Evolutionary conservation across 2,888 invertebrate species (phyloP).

Genomic region (Saturnia pavonia): DNA sequence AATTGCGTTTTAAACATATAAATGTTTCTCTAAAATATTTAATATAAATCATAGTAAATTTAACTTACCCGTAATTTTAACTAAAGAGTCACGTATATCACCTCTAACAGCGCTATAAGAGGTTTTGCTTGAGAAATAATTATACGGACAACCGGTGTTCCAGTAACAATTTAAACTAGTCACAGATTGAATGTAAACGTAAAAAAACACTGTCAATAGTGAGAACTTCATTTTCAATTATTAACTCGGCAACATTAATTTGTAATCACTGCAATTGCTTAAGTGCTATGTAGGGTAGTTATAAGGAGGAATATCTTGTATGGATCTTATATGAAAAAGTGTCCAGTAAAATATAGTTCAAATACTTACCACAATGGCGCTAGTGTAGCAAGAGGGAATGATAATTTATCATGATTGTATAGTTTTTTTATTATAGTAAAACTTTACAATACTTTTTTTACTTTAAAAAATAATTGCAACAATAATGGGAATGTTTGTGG

Average conservation of each 20-base stretch:
- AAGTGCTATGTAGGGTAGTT: no score
- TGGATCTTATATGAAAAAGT: no score
- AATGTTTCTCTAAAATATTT: background rate
- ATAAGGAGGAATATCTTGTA: no score
- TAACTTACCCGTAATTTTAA: slow-evolving; percentile 59
- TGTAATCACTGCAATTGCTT: slow-evolving; percentile 22
- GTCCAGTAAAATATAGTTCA: no score
- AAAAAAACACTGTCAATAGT: slow-evolving; percentile 32
- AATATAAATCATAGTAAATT: background rate
- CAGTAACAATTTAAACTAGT: slow-evolving; percentile 59
- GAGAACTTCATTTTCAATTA: slow-evolving; percentile 42
- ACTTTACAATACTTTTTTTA: no score
- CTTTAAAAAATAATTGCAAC: no score
- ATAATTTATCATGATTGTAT: no score
- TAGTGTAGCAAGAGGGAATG: no score
- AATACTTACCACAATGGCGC: no score
- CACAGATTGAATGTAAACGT: slow-evolving; percentile 34
- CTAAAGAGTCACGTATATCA: slow-evolving; percentile 61
- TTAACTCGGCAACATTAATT: slow-evolving; percentile 16
- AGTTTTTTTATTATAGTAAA: no score
- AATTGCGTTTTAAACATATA: background rate
- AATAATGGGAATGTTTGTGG: no score
- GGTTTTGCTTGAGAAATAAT: slow-evolving; percentile 61
- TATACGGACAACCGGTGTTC: slow-evolving; percentile 71
- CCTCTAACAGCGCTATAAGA: slow-evolving; percentile 62